A percentile compares a stretch with the other conserved stretches of the same genome.
Evolutionary conservation across 2,113 vertebrate species (phyloP).

Genomic region (Recurvirostra avosetta): DNA sequence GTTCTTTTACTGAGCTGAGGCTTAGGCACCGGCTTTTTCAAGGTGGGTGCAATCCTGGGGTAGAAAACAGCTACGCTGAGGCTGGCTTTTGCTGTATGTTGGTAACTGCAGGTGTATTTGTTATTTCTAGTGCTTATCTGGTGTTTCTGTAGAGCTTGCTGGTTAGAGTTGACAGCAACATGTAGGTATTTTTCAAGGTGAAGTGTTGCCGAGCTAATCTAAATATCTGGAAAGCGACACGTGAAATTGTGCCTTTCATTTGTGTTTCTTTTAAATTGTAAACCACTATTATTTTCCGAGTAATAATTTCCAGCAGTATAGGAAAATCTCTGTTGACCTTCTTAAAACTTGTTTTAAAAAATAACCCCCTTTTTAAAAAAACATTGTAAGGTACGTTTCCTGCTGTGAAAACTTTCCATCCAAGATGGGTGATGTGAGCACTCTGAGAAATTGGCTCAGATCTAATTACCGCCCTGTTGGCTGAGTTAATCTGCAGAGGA

Average conservation of each 20-base stretch:
- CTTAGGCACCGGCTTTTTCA: not conserved
- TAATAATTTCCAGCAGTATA: not conserved
- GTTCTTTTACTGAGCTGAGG: not conserved
- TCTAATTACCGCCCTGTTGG: not conserved
- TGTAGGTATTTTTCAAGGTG: not conserved
- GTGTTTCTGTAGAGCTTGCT: not conserved
- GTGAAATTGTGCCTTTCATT: not conserved
- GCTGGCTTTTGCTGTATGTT: not conserved
- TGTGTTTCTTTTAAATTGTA: not conserved
- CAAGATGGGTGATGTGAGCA: not conserved
- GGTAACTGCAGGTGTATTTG: not conserved
- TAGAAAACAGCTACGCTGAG: not conserved
- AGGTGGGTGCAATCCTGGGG: not conserved
- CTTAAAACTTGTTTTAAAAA: not conserved
- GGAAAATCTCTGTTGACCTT: not conserved
- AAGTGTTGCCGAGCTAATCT: not conserved
- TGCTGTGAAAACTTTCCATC: not conserved
- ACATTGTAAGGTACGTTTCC: not conserved
- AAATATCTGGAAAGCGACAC: not conserved
- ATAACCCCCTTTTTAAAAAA: not conserved
- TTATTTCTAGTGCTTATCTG: not conserved
- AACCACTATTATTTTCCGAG: not conserved
- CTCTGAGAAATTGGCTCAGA: not conserved
- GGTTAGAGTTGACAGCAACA: not conserved
- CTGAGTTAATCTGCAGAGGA: not conserved